A percentile compares a stretch with the other conserved stretches of the same genome.
Evolutionary conservation across 2,113 vertebrate genomes (phyloP).

Genomic region (Osmerus mordax): DNA sequence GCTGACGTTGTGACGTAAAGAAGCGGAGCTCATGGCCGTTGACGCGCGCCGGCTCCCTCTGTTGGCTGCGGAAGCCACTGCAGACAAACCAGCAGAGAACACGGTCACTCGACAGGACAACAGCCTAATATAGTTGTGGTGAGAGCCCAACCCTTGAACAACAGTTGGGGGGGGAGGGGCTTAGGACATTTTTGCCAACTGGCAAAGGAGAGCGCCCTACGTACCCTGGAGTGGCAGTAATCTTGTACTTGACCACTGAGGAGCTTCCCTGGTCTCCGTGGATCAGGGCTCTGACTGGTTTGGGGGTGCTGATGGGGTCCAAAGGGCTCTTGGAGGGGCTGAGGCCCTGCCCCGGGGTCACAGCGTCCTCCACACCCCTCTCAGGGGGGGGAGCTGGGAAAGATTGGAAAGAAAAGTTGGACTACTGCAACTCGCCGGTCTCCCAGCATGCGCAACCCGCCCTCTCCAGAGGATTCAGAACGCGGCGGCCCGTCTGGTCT

Average conservation of each 20-base stretch:
- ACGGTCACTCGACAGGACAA: neutral
- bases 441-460: too few relatives aligned
- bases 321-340: neutral
- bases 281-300: slow-evolving; percentile 56
- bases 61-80: slow-evolving; percentile 55
- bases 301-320: slow-evolving; percentile 50
- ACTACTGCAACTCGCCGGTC: too few relatives aligned
- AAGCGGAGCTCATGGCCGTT: slow-evolving; percentile 71
- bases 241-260: slow-evolving; percentile 73
- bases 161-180: too few relatives aligned
- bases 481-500: too few relatives aligned
- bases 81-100: neutral
- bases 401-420: too few relatives aligned
- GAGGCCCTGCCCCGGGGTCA: neutral
- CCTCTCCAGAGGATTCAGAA: too few relatives aligned
- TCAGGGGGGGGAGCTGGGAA: neutral
- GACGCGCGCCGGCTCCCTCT: slow-evolving; percentile 34
- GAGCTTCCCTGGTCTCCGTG: slow-evolving; percentile 57
- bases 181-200: too few relatives aligned
- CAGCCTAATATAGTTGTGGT: neutral
- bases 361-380: neutral
- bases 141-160: neutral
- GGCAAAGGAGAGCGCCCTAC: neutral
- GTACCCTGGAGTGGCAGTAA: slow-evolving; percentile 72
- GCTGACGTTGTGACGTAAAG: slow-evolving; percentile 50